A percentile compares a stretch with the other conserved stretches of the same genome.
Evolutionary conservation across 2,113 vertebrate genomes (phyloP).

Genomic region (Gavia stellata): DNA sequence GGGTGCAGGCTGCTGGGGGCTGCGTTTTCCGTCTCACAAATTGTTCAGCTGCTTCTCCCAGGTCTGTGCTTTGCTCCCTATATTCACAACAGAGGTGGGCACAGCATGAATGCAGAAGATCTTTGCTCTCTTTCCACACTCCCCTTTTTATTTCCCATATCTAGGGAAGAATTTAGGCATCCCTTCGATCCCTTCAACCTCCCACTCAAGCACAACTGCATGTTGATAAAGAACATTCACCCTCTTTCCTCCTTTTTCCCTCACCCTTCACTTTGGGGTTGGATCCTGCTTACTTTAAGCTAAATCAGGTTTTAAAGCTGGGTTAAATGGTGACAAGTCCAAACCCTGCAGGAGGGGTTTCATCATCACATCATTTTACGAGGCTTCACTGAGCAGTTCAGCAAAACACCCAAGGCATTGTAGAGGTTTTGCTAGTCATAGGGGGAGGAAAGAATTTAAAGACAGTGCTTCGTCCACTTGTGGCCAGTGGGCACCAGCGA

Average conservation of each 20-base stretch:
- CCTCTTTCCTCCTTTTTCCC: not conserved
- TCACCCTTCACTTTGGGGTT: not conserved
- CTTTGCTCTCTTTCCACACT: not conserved
- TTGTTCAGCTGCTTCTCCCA: not conserved
- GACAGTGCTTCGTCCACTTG: not conserved
- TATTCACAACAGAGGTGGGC: not conserved
- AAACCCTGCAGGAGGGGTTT: not conserved
- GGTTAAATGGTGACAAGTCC: not conserved
- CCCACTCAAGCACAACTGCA: not conserved
- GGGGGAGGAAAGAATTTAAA: not conserved
- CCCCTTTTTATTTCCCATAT: not conserved
- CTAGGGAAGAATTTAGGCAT: not conserved
- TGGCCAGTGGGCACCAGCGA: not conserved
- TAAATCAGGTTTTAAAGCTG: not conserved
- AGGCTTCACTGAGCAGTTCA: not conserved
- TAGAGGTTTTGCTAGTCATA: not conserved
- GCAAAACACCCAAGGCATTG: not conserved
- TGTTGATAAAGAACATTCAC: not conserved
- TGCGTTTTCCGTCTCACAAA: accelerated
- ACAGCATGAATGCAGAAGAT: not conserved
- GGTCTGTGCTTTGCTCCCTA: not conserved
- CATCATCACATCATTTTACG: not conserved
- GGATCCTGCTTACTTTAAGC: not conserved
- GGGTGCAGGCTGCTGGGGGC: not conserved
- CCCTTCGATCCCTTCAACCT: not conserved